Evolutionary conservation across 2,888 invertebrate species (phyloP).

Genomic region (Exephanes ischioxanthus): DNA sequence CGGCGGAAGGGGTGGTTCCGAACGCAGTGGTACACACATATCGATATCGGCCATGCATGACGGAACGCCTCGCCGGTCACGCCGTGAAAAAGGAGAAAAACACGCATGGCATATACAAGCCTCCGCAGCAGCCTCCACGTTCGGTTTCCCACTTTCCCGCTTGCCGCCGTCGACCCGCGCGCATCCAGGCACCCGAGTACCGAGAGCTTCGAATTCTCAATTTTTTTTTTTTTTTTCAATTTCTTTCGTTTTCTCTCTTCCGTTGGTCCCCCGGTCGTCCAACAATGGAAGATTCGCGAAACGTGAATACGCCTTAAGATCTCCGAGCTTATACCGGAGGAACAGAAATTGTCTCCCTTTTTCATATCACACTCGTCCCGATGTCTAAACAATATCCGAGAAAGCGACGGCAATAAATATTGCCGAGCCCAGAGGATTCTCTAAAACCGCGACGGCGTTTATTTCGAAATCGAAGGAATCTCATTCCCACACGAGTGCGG

Average conservation of each 20-base stretch:
- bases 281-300: conserved; percentile 54
- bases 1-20: conserved; percentile 72
- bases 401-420: not conserved
- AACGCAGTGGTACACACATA: conserved; percentile 80
- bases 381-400: not conserved
- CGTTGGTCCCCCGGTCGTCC: conserved; percentile 59
- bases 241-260: conserved; percentile 48
- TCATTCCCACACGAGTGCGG: conserved; percentile 14
- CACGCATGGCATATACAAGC: conserved; percentile 58
- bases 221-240: conserved; percentile 41
- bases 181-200: conserved; percentile 51
- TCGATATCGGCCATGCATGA: conserved; percentile 83
- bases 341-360: not conserved
- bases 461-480: not conserved
- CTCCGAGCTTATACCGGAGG: conserved; percentile 8
- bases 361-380: not conserved
- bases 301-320: conserved; percentile 42
- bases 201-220: conserved; percentile 56
- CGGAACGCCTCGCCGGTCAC: conserved; percentile 83
- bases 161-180: conserved; percentile 32
- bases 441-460: conserved; percentile 1
- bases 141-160: conserved; percentile 57
- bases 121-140: conserved; percentile 35
- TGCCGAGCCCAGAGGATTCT: not conserved
- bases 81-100: conserved; percentile 82